Conservation (phyloP, 2,888 invertebrate species). For the Adineta ricciae region DNA sequence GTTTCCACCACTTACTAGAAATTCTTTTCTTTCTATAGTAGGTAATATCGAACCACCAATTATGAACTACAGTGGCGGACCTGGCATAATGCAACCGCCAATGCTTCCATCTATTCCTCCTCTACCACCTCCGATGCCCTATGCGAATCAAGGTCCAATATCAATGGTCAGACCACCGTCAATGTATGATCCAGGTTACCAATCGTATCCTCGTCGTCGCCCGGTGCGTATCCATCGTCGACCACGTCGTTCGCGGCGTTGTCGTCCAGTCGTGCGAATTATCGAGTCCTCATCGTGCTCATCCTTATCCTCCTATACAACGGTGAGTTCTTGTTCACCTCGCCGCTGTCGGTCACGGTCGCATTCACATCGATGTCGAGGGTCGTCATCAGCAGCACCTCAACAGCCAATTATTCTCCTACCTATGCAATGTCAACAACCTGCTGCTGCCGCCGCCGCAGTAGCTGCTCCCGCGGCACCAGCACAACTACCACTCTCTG, state of each 20-base stretch:
- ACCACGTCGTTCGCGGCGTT: background rate
- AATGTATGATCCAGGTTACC: background rate
- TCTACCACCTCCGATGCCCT: background rate
- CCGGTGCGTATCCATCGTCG: background rate
- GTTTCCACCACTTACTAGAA: background rate
- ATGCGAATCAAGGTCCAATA: background rate
- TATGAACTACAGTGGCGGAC: background rate
- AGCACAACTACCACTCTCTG: no score
- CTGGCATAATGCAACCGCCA: background rate
- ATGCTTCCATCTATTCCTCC: background rate
- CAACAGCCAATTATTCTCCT: background rate
- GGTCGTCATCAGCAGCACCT: no score
- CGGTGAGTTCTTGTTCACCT: background rate
- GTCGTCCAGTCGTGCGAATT: background rate
- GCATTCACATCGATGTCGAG: background rate
- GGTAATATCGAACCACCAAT: background rate
- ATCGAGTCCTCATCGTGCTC: background rate
- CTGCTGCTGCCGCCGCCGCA: background rate
- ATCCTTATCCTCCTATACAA: background rate
- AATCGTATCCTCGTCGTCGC: background rate
- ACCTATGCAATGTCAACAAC: background rate
- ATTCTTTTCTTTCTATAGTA: background rate
- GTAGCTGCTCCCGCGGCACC: no score
- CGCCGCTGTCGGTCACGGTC: background rate
- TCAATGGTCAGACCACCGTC: background rate